Base-by-base conservation (phyloP, 2,797 vertebrate species). In the Botia almorhae region DNA sequence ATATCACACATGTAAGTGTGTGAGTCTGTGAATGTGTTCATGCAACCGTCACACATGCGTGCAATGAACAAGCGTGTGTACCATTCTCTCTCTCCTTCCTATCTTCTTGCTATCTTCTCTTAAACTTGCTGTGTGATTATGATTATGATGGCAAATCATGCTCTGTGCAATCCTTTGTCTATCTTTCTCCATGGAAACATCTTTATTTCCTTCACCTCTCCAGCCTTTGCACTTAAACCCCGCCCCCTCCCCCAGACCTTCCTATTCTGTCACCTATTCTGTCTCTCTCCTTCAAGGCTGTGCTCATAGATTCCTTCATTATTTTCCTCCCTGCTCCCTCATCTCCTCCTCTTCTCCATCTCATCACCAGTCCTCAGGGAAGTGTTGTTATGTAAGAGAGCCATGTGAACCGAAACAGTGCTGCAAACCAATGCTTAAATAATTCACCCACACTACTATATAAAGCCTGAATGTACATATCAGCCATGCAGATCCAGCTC, bases 371-470 rank as follows among this genome's bases (percentile, higher is more conserved):
- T 87, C 85, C 84, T 85, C 29, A 26, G 89, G 85, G 84, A 87
- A 83, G 85, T 74, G 77, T 83, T 81, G 83, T 90, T 90, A 89
- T 86, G 86, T 87, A 89, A 90, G 85, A 83, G 71, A 82, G 72
- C 72, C 64, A 78, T 86, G 82, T 84, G 85, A 87, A 86, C 81
- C 81, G 82, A 87, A 90, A 87, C 84, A 83, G 68, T 85, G 84
- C 85, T 88, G 85, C 81, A 84, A 86, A 87, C 79, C 83, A 83
- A 85, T 76, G 80, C 84, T 86, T 90, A 85, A 87, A 90, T 90
- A 86, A 90, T 90, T 90, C 85, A 90, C 84, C 84, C 80, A 82
- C 82, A 85, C 82, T 79, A 88, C 87, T 89, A 88, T 87, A 88
- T 87, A 89, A 89, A 89, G 83, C 85, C 60, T 72, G 72, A 43